Evolutionary conservation across 2,888 invertebrate species (phyloP).

Genomic region (Helicoverpa assulta): DNA sequence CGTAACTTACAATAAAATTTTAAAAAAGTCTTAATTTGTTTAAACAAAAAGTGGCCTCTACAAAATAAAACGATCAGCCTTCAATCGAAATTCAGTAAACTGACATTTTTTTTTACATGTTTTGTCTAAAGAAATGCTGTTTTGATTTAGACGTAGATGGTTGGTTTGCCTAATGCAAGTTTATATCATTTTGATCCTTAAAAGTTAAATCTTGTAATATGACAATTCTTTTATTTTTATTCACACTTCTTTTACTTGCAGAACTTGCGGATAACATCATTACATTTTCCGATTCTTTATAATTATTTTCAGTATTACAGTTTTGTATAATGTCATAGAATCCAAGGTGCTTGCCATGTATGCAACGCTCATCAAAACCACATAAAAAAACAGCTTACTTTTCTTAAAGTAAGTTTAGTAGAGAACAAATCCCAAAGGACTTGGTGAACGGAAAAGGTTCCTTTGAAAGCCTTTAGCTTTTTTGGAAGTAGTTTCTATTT

Average conservation of each 20-base stretch:
- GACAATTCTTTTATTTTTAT: not conserved
- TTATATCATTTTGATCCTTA: not conserved
- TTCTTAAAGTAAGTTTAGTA: not conserved
- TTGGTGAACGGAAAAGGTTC: slow-evolving; percentile 48
- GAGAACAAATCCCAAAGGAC: slow-evolving; percentile 42
- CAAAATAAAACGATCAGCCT: not conserved
- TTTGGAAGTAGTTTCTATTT: slow-evolving; percentile 36
- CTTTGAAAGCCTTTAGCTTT: slow-evolving; percentile 41
- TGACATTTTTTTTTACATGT: not conserved
- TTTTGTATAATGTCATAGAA: not conserved
- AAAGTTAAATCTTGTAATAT: not conserved
- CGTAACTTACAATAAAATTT: no score
- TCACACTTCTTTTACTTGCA: not conserved
- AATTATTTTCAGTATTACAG: not conserved
- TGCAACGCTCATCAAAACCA: not conserved
- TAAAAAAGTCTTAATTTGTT: no score
- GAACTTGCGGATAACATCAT: not conserved
- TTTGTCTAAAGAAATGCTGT: not conserved
- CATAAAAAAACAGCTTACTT: not conserved
- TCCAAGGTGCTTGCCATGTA: not conserved
- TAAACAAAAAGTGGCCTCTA: no score
- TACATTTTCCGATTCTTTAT: not conserved
- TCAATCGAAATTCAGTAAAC: not conserved
- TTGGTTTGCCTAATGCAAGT: not conserved
- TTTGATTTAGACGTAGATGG: not conserved